A percentile compares a stretch with the other conserved stretches of the same genome.
Conservation (phyloP, 2,113 vertebrate species). For the Leptocoma aspasia region DNA sequence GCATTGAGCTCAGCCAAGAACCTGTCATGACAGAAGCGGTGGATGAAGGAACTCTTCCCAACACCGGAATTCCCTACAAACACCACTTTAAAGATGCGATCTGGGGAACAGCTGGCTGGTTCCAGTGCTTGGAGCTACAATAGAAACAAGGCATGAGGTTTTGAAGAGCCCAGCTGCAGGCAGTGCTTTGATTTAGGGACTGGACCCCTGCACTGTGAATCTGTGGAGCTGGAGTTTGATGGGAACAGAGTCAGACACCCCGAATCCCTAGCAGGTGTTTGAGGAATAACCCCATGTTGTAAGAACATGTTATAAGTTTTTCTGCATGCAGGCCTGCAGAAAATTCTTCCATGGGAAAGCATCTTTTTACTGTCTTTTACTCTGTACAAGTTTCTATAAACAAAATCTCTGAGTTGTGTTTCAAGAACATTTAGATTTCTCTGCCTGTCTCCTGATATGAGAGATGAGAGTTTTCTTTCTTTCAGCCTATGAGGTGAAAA, state of each 20-base stretch:
- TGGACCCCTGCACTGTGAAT: background rate
- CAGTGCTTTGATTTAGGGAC: background rate
- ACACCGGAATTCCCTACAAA: conserved; percentile 83
- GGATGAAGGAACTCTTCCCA: conserved; percentile 86
- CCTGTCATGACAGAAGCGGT: conserved; percentile 75
- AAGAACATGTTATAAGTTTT: no score
- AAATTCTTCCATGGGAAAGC: no score
- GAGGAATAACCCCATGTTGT: background rate
- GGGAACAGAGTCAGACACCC: background rate
- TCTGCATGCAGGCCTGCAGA: no score
- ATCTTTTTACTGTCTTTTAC: no score
- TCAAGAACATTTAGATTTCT: no score
- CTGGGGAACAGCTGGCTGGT: conserved; percentile 26
- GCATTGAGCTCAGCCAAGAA: conserved; percentile 66
- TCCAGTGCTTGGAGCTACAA: conserved; percentile 27
- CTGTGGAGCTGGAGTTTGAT: background rate
- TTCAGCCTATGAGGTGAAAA: no score
- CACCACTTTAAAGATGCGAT: conserved; percentile 81
- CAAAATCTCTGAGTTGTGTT: no score
- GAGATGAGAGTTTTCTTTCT: no score
- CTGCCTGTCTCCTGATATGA: no score
- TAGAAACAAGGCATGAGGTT: background rate
- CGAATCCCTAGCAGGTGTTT: background rate
- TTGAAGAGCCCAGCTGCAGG: background rate
- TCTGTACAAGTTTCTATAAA: no score